A percentile compares a stretch with the other conserved stretches of the same genome.
phyloP scores from a whole-genome alignment of 2,113 vertebrate species.

The Bagarius yarrelli region DNA sequence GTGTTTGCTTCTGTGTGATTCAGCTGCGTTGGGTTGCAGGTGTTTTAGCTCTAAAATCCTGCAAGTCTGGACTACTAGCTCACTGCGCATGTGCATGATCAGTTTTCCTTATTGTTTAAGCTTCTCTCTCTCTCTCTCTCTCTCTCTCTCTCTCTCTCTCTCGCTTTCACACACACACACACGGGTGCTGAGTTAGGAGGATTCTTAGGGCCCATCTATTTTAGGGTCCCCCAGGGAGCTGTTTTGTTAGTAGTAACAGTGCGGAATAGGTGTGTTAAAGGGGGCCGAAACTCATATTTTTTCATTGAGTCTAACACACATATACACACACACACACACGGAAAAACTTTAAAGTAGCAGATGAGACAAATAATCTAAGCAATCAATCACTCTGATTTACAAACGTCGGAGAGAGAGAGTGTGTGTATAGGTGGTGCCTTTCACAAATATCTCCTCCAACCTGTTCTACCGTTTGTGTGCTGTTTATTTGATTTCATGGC shows the following conservation, averaged over 20 bases:
- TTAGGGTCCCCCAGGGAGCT: too few species aligned
- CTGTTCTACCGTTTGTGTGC: neutral
- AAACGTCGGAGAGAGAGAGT: neutral
- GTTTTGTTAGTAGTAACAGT: too few species aligned
- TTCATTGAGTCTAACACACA: neutral
- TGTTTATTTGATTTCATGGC: slow-evolving; percentile 60
- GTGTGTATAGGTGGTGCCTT: slow-evolving; percentile 14
- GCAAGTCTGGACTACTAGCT: slow-evolving; percentile 13
- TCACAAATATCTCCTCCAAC: neutral
- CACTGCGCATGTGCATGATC: neutral
- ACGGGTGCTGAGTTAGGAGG: too few species aligned
- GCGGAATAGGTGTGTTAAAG: too few species aligned
- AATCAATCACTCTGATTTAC: slow-evolving; percentile 53
- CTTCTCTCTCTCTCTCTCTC: neutral
- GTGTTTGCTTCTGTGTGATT: slow-evolving; percentile 28
- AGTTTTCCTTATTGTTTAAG: too few species aligned
- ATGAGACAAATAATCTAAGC: slow-evolving; percentile 21
- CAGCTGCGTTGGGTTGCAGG: slow-evolving; percentile 37
- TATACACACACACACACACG: neutral
- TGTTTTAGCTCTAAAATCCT: slow-evolving; percentile 45
- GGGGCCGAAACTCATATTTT: too few species aligned
- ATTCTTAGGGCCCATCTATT: too few species aligned
- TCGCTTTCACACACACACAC: neutral
- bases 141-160: slow-evolving; percentile 1
- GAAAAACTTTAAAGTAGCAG: slow-evolving; percentile 34